Evolutionary conservation across 64 coral and sea anemone species (phyloP).

Genomic region (Actinia equina): DNA sequence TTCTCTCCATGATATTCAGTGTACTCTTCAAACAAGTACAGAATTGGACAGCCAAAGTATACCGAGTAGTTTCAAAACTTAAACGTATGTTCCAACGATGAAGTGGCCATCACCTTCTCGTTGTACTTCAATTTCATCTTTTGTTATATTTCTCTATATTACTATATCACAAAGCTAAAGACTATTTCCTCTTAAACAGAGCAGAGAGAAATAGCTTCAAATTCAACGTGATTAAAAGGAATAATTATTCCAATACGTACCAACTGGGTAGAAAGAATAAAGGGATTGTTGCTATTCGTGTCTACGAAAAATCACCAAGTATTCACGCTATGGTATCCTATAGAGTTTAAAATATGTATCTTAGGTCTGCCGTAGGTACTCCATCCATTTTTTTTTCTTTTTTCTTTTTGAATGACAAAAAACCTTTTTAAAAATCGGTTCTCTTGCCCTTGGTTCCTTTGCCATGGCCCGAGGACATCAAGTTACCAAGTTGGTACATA

Average conservation of each 20-base stretch:
- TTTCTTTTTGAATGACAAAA: no score
- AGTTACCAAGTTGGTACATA: not conserved
- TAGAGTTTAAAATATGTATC: no score
- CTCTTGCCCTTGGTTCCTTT: no score
- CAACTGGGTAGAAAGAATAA: not conserved
- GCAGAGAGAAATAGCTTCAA: not conserved
- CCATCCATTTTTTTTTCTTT: no score
- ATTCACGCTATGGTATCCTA: not conserved
- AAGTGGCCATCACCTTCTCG: not conserved
- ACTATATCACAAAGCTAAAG: not conserved
- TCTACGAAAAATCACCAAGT: not conserved
- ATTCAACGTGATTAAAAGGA: not conserved
- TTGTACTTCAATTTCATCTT: not conserved
- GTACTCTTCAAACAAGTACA: constrained; percentile 10
- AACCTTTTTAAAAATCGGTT: no score
- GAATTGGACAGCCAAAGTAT: constrained; percentile 5
- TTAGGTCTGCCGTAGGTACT: no score
- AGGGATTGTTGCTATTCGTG: not conserved
- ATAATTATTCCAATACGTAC: not conserved
- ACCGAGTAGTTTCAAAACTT: not conserved
- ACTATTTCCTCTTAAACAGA: not conserved
- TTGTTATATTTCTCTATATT: not conserved
- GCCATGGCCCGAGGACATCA: not conserved
- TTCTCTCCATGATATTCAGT: not conserved
- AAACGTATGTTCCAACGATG: not conserved